Evolutionary conservation across 2,113 vertebrate genomes (phyloP), one percentile per base, ranked within the genome.

Genomic region (Erinaceus europaeus): DNA sequence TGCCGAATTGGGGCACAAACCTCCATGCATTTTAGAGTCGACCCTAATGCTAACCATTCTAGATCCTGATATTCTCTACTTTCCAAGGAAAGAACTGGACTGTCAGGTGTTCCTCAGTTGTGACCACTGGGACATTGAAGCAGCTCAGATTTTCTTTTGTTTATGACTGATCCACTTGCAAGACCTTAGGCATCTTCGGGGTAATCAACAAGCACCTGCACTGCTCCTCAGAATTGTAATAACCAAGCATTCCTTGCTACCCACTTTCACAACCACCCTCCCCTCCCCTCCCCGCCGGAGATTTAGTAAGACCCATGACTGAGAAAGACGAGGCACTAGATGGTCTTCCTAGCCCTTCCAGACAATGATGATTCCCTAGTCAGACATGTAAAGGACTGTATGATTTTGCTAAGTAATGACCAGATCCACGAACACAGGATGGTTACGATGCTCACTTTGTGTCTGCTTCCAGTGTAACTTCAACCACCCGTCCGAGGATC

Each of bases 391-490:
- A 81, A 34, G 40, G 42, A n/a, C 44, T 64, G 50, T 25, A 25
- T 17, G 50, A 13, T 9, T 1, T 67, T 67, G n/a, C n/a, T n/a
- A n/a, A n/a, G n/a, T 46, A 46, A 34, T 12, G 23, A 55, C 9
- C 32, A 67, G 27, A 9, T 42, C 40, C n/a, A 1, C 80, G 67
- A 53, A 12, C 8, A 48, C 3, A 0, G 2, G 48, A 18, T 4
- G 17, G 29, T 32, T 12, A 11, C 15, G 18, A 27, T 11, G 38
- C 61, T 94, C 14, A 52, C 48, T 61, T 2, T 53, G 17, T 0
- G 92, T 96, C 27, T 94, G 25, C 71, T 94, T 94, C 93, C 94
- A 99, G 98, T 98, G 97, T 92, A 97, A 94, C 91, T 98, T 98
- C 92, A 97, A 96, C 61, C 94, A 95, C 44, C 95, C 0, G 1